Evolutionary conservation across 2,888 invertebrate species (phyloP).

Genomic region (Incurvaria masculella): DNA sequence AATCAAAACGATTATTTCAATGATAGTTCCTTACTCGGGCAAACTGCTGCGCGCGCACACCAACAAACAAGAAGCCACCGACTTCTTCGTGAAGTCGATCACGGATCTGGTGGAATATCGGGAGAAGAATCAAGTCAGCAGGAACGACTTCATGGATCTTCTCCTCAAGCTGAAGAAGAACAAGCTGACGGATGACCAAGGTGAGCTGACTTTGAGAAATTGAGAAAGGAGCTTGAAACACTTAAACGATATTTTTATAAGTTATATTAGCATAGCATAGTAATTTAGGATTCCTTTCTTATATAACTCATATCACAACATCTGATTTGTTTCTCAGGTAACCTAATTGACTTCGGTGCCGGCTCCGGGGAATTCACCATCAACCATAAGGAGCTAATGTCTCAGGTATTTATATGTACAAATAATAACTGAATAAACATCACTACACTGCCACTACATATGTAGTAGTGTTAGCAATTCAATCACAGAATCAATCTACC

Average conservation of each 20-base stretch:
- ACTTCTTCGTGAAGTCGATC: constrained; percentile 47
- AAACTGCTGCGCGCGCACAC: neutral
- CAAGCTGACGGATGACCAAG: constrained; percentile 21
- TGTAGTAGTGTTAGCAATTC: too few species aligned
- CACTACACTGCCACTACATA: too few species aligned
- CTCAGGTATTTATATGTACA: too few species aligned
- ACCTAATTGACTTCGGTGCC: neutral
- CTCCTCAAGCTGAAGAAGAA: constrained; percentile 13
- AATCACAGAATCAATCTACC: too few species aligned
- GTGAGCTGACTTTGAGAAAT: too few species aligned
- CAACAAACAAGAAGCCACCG: constrained; percentile 19
- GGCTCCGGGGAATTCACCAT: neutral
- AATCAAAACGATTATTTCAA: neutral
- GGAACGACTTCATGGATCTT: constrained; percentile 15
- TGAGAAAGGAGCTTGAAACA: too few species aligned
- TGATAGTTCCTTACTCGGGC: neutral
- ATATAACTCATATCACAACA: too few species aligned
- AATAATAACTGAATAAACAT: too few species aligned
- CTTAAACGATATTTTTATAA: too few species aligned
- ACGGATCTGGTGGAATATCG: constrained; percentile 43
- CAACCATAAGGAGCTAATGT: neutral
- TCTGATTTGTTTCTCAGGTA: too few species aligned
- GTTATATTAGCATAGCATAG: too few species aligned
- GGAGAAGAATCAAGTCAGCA: constrained; percentile 35
- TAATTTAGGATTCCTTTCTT: too few species aligned